These are phyloP conservation scores for pig (Sus scrofa) DNA, from an alignment of 2,113 vertebrate genomes.

Conservation along the genomic window T2T-Sscrofa CM000813.6:133066001-133066500, in stretches of 20 bases:
- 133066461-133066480: background rate
- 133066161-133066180: constrained; percentile 34
- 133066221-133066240: background rate
- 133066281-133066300: background rate
- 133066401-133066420: background rate
- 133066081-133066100: constrained; percentile 8
- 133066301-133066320: background rate
- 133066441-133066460: background rate
- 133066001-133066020: constrained; percentile 92
- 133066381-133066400: constrained; percentile 28
- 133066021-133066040: constrained; percentile 93
- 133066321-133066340: background rate
- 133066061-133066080: constrained; percentile 21
- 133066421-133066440: background rate
- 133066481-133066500: constrained; percentile 4
- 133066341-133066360: background rate
- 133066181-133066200: constrained; percentile 46
- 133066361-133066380: constrained; percentile 26
- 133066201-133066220: constrained; percentile 56
- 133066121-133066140: background rate
- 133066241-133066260: constrained; percentile 33
- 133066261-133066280: background rate
- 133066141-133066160: constrained; percentile 14
- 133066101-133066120: background rate
- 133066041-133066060: constrained; percentile 84